A percentile compares a stretch with the other conserved stretches of the same genome.
phyloP scores from a whole-genome alignment of 2,888 invertebrate species.

The Phortica okadai region DNA sequence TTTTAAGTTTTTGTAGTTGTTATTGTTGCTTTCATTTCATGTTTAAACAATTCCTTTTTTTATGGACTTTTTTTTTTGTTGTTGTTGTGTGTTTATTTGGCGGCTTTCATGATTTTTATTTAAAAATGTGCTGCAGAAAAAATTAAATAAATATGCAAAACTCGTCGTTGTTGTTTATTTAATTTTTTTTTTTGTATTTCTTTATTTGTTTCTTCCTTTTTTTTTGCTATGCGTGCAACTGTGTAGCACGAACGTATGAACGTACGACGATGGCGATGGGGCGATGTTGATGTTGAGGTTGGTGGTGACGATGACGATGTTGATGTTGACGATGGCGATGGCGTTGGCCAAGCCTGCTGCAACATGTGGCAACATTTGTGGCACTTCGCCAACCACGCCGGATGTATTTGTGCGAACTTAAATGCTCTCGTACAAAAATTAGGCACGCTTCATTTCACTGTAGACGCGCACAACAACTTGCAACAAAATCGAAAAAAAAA shows the following conservation, averaged over 20 bases:
- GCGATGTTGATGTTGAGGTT: not conserved
- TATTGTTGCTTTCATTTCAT: slow-evolving; percentile 18
- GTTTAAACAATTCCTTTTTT: not conserved
- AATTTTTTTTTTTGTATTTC: too few species aligned
- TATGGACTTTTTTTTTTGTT: not conserved
- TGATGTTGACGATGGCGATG: not conserved
- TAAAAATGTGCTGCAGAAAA: not conserved
- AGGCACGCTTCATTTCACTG: slow-evolving; percentile 26
- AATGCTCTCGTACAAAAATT: slow-evolving; percentile 23
- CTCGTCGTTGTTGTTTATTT: too few species aligned
- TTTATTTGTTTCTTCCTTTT: not conserved
- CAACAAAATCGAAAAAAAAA: not conserved
- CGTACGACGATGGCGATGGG: not conserved
- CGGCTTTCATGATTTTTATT: slow-evolving; percentile 23
- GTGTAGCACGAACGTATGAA: slow-evolving; percentile 17
- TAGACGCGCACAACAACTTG: slow-evolving; percentile 17
- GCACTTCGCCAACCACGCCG: not conserved
- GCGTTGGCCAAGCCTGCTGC: not conserved
- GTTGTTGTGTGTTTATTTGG: not conserved
- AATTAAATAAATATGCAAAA: slow-evolving; percentile 26
- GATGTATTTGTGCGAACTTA: slow-evolving; percentile 25
- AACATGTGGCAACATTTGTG: not conserved
- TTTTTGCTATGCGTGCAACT: slow-evolving; percentile 13
- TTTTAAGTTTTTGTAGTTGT: not conserved
- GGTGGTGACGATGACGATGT: not conserved